Conservation (phyloP, 2,888 invertebrate genomes). For the Philonicus albiceps region DNA sequence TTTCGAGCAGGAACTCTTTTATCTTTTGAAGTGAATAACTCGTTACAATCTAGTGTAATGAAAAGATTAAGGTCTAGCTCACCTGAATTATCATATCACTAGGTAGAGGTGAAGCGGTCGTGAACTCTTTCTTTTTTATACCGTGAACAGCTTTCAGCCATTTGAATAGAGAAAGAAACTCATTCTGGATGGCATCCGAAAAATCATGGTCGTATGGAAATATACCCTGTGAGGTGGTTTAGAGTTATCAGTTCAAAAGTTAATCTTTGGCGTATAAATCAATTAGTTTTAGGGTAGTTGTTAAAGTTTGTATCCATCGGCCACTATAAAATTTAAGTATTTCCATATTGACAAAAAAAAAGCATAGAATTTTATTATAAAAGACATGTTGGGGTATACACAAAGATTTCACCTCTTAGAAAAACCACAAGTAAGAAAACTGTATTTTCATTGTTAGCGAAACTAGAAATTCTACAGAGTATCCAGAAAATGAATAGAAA, state of each 20-base stretch:
- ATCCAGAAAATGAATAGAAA: too few relatives aligned
- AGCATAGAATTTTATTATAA: too few relatives aligned
- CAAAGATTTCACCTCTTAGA: too few relatives aligned
- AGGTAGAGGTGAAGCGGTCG: slow-evolving; percentile 76
- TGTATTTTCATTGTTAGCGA: too few relatives aligned
- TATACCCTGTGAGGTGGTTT: slow-evolving; percentile 70
- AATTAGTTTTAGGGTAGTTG: too few relatives aligned
- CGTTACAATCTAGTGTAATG: background rate
- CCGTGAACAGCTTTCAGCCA: slow-evolving; percentile 91
- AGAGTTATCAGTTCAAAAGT: slow-evolving; percentile 64
- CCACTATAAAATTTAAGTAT: too few relatives aligned
- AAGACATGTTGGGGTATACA: too few relatives aligned
- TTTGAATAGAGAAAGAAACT: slow-evolving; percentile 88
- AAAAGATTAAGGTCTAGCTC: slow-evolving; percentile 51
- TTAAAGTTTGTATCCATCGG: background rate
- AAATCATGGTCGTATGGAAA: slow-evolving; percentile 91
- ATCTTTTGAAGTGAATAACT: slow-evolving; percentile 65
- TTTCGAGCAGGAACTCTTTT: slow-evolving; percentile 87
- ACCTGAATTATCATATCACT: slow-evolving; percentile 90
- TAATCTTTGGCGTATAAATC: background rate
- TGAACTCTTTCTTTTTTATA: slow-evolving; percentile 73
- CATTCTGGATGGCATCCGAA: slow-evolving; percentile 86
- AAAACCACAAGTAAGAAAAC: too few relatives aligned
- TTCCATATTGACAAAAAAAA: too few relatives aligned
- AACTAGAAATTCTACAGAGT: too few relatives aligned